phyloP scores from a whole-genome alignment of 2,888 invertebrate species.

The Drosophila paucipuncta region DNA sequence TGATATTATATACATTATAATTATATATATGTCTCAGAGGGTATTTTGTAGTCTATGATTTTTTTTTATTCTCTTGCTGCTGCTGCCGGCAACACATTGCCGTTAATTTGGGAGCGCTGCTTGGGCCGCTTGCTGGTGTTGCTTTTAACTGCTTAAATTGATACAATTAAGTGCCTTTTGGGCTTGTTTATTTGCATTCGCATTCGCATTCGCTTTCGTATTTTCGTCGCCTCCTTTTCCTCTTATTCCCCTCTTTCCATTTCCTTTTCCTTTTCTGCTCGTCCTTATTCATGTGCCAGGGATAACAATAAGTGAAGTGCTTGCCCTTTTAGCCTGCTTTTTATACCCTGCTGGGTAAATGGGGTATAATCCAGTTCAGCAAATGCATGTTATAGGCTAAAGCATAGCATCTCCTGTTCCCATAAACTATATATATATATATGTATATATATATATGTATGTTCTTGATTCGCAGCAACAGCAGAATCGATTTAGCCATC shows the following conservation, averaged over 20 bases:
- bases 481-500: not conserved
- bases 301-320: slow-evolving; percentile 64
- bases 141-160: slow-evolving; percentile 71
- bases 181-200: slow-evolving; percentile 65
- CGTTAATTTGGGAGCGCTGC: slow-evolving; percentile 36
- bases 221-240: slow-evolving; percentile 1
- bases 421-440: not conserved
- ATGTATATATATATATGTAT: not conserved
- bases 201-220: slow-evolving; percentile 41
- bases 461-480: not conserved
- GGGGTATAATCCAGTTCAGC: not conserved
- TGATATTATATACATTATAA: too few species aligned
- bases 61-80: not conserved
- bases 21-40: not conserved
- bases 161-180: slow-evolving; percentile 76
- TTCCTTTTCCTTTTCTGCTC: slow-evolving; percentile 1
- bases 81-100: slow-evolving; percentile 16
- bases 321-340: slow-evolving; percentile 46
- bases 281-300: slow-evolving; percentile 21
- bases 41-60: not conserved
- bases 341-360: not conserved
- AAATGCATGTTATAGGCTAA: not conserved
- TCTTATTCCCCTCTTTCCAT: not conserved
- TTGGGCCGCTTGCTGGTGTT: slow-evolving; percentile 15
- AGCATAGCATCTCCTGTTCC: not conserved